Evolutionary conservation across 2,888 invertebrate species (phyloP).

Genomic region (Drosophila vallismaia): DNA sequence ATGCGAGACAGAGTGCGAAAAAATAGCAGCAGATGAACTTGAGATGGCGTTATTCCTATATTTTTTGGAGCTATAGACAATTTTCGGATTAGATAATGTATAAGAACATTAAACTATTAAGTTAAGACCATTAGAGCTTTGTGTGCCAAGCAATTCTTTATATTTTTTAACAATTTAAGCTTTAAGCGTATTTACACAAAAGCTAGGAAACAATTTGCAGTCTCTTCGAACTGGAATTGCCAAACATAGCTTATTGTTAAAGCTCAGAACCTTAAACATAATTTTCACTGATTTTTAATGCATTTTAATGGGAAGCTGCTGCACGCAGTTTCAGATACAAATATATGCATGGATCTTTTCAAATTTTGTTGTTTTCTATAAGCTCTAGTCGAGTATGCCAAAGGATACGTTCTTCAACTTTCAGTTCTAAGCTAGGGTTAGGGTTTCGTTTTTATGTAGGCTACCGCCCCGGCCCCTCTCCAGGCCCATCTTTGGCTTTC

Average conservation of each 20-base stretch:
- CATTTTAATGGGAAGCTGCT: not conserved
- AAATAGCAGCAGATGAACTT: conserved; percentile 16
- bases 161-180: conserved; percentile 47
- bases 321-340: not conserved
- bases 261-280: conserved; percentile 13
- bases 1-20: conserved; percentile 32
- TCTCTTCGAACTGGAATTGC: conserved; percentile 12
- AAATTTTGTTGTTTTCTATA: not conserved
- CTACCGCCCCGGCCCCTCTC: conserved; percentile 1
- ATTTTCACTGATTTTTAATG: not conserved
- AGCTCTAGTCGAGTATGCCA: not conserved
- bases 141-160: conserved; percentile 9
- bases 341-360: not conserved
- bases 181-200: conserved; percentile 67
- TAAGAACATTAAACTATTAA: not conserved
- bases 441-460: conserved; percentile 13
- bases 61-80: not conserved
- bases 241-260: conserved; percentile 31
- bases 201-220: conserved; percentile 54
- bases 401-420: not conserved
- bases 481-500: conserved; percentile 47
- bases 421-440: not conserved
- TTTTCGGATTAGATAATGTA: not conserved
- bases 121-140: conserved; percentile 12
- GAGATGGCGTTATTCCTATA: conserved; percentile 1